Evolutionary conservation across 2,797 vertebrate species (phyloP), one percentile per base, ranked within the genome.

Genomic region (Enteromius paludinosus): DNA sequence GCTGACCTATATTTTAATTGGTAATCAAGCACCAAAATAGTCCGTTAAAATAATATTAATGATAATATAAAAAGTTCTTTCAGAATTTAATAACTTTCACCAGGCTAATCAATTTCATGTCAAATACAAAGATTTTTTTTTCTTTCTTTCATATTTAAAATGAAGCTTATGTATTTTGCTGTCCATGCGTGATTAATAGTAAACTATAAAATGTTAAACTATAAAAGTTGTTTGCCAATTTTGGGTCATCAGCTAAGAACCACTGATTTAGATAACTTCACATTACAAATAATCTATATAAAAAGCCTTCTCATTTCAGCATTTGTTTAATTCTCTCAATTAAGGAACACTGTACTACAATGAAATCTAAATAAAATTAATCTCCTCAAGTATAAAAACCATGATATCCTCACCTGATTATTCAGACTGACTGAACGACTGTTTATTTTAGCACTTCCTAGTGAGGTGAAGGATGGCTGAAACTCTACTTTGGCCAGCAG

Each of bases 401-500:
- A 28, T 33, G 3, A 41, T 25, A 54, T 68, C 66, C 38, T 30
- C 23, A 61, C 30, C 78, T 61, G 52, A 80, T 80, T 70, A 79
- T 69, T 79, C 23, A 30, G 30, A 69, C 15, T 4, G 23, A n/a
- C 52, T 5, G 38, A 62, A 79, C 17, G 47, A 61, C 70, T 52
- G 71, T 83, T 56, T 86, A 68, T 72, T 72, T 81, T 30, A 79
- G 82, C 66, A 35, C 74, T 83, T 80, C 41, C 64, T 65, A 8
- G 69, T 20, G 70, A 38, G 28, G 62, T 71, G 64, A n/a, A 84
- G 65, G 61, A 56, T 35, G 66, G 65, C 38, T 49, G 54, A 66
- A 79, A 81, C 66, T 65, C 73, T 70, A 52, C 47, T 61, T 78
- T 35, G 43, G 20, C 45, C 83, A 25, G 52, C 71, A 79, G 73